Evolutionary conservation across 2,888 invertebrate species (phyloP), one percentile per base, ranked within the genome.

Genomic region (Oxystoma pomonae): DNA sequence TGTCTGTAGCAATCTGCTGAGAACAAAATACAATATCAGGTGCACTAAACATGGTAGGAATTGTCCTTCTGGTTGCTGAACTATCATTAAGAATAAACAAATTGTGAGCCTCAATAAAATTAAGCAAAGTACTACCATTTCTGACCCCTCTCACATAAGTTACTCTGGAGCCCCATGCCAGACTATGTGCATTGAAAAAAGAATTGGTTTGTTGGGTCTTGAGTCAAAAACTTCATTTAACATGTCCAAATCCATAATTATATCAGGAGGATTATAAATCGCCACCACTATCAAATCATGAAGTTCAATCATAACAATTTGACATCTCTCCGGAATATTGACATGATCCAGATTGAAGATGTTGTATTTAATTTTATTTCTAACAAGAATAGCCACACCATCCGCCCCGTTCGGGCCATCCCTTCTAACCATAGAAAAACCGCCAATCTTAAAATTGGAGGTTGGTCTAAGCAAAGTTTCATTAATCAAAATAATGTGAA

Each of bases 111-210:
- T 53, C 17, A 53, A 53, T 53, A 19, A 53, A 53, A 53, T 53
- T 19, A 17, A 53, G 5, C 3, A 53, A 9, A 53, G 19, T 19
- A 16, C n/a, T 53, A n/a, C 53, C 53, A 53, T 19, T 53, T 53
- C n/a, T 19, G n/a, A 53, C 19, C 3, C 53, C 53, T 19, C 16
- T 19, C 5, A 7, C 19, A 53, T 19, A 17, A 5, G 53, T 19
- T 9, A 53, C 19, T 53, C n/a, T 3, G 7, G 53, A 53, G 3
- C 53, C 53, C 53, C 53, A 53, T 9, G 53, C 53, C n/a, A n/a
- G 19, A n/a, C n/a, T 53, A 53, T 53, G 53, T 17, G 53, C 53
- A n/a, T 53, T 53, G n/a, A 53, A 53, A 53, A 53, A 5, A 53
- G 7, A 16, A 53, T 19, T 3, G 53, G 53, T 17, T 19, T 53